Evolutionary conservation across 2,888 invertebrate genomes (phyloP), one percentile per base, ranked within the genome.

Genomic region (Dioctria rufipes): DNA sequence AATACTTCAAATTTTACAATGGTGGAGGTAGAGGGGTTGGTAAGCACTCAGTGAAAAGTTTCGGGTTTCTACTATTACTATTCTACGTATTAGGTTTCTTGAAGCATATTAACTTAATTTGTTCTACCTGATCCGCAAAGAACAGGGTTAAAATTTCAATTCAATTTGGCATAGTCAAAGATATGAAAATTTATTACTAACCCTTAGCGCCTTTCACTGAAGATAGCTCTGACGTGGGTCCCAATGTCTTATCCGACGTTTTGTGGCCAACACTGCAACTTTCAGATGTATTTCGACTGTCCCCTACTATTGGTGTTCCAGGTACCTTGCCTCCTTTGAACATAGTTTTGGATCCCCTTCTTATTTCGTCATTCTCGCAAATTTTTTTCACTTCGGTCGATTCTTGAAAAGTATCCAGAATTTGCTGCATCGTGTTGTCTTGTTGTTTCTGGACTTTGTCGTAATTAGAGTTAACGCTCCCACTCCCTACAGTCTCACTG

Each of bases 341-440:
- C 71, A 71, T 37, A 54, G 54, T 71, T 11, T 71, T 71, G 54
- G 54, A 54, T n/a, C 51, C 51, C 4, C 13, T 60, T 75, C 60
- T 40, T 13, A 75, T 75, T 60, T 60, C 61, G 6, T 60, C 42
- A 9, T n/a, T 40, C 9, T 60, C 11, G 11, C 40, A 46, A n/a
- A 46, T 8, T 60, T 75, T 5, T 25, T n/a, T 42, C 5, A 25
- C 8, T 2, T 40, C 67, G 60, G 60, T 49, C 37, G 9, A 39
- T 13, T 80, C 51, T n/a, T 75, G 73, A 8, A 46, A 39, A n/a
- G 65, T 42, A 11, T 80, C 75, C 51, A 66, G 65, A 54, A 66
- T 65, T 75, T 80, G 54, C 11, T 65, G 51, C n/a, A 43, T 54
- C 37, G 58, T 66, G 25, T 25, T 25, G 13, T 75, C 9, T 5